A percentile compares a stretch with the other conserved stretches of the same genome.
These are phyloP conservation scores for Naja naja DNA, from an alignment of 2,113 vertebrate species.

Conservation along the genomic window DNA sequence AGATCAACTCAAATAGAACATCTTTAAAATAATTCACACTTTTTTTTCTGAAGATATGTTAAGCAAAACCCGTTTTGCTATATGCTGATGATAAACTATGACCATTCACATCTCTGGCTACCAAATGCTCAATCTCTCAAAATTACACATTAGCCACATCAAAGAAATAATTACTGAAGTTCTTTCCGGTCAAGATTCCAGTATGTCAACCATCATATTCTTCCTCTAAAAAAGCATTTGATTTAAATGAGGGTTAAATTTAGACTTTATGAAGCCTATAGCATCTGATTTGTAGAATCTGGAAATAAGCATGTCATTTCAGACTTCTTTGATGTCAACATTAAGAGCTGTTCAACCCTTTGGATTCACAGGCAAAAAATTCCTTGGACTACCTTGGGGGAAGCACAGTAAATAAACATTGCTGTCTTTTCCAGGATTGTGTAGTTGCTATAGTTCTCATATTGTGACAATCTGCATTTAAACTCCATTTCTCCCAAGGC, in stretches of 20 bases:
- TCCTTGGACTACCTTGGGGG: not conserved
- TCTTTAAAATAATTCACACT: conserved; percentile 3
- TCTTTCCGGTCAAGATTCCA: conserved; percentile 22
- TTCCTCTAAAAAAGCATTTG: conserved; percentile 26
- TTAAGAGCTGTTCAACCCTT: not conserved
- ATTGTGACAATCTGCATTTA: not conserved
- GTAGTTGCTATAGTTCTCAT: not conserved
- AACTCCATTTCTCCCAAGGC: not conserved
- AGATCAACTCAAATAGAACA: not conserved
- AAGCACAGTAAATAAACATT: not conserved
- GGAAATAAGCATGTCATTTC: not conserved
- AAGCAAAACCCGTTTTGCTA: not conserved
- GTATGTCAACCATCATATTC: conserved; percentile 11
- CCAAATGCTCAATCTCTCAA: conserved; percentile 15
- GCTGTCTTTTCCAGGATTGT: not conserved
- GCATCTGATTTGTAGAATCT: conserved; percentile 1
- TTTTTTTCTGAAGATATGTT: not conserved
- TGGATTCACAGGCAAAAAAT: not conserved
- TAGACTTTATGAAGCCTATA: not conserved
- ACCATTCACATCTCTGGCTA: conserved; percentile 18
- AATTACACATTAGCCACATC: conserved; percentile 11
- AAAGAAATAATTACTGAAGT: conserved; percentile 33
- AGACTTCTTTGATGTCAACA: not conserved
- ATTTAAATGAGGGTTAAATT: conserved; percentile 22
- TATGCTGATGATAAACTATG: not conserved